phyloP scores from a whole-genome alignment of 2,797 vertebrate species.

The Gobionotothen gibberifrons region DNA sequence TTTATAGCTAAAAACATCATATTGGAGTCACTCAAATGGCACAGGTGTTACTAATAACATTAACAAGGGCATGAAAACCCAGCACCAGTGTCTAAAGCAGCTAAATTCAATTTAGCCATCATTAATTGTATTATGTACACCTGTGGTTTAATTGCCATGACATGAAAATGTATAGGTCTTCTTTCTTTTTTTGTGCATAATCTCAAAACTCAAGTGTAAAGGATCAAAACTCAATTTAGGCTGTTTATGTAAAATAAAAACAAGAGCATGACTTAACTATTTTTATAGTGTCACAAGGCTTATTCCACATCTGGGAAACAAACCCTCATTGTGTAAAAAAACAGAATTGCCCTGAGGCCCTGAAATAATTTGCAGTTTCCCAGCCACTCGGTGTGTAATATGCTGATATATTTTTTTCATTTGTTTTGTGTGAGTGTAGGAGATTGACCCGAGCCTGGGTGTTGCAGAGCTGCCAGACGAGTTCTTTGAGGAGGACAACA shows the following conservation, averaged over 20 bases:
- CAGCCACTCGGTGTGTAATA: not conserved
- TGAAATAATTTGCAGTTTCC: slow-evolving; percentile 1
- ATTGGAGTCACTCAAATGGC: not conserved
- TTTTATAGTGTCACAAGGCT: slow-evolving; percentile 32
- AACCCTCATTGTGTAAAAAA: slow-evolving; percentile 13
- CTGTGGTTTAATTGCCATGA: not conserved
- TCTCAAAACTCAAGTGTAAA: not conserved
- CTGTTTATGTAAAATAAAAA: slow-evolving; percentile 15
- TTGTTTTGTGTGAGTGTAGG: slow-evolving; percentile 77
- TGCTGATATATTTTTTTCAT: not conserved
- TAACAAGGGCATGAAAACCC: no score
- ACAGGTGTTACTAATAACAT: not conserved
- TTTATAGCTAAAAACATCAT: not conserved
- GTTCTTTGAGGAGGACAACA: slow-evolving; percentile 97
- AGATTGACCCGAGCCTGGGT: slow-evolving; percentile 95
- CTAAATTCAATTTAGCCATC: not conserved
- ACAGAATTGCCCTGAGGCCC: slow-evolving; percentile 10
- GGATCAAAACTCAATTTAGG: slow-evolving; percentile 7
- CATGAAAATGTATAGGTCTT: no score
- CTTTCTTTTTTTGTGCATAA: no score
- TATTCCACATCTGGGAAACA: slow-evolving; percentile 10
- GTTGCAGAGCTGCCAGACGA: slow-evolving; percentile 95
- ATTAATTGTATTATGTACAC: not conserved
- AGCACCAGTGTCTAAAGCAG: not conserved
- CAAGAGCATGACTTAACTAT: not conserved